Conservation (phyloP, 2,113 vertebrate genomes). For the Hypanus sabinus region DNA sequence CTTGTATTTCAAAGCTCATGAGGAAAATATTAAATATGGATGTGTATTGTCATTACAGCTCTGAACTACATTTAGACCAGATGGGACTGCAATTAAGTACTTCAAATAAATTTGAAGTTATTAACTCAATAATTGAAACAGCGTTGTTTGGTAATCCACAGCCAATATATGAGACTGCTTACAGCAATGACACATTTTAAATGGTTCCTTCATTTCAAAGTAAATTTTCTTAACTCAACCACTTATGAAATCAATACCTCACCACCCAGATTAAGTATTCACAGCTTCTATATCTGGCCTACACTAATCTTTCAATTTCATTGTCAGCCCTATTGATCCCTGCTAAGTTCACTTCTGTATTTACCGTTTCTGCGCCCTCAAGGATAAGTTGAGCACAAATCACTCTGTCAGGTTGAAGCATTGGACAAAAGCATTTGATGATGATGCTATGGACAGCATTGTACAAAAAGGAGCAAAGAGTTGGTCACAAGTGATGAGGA, state of each 20-base stretch:
- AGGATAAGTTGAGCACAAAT: background rate
- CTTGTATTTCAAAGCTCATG: background rate
- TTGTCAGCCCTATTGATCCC: background rate
- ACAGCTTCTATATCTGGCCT: background rate
- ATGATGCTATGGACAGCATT: background rate
- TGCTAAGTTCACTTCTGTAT: constrained; percentile 10
- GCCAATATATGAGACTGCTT: background rate
- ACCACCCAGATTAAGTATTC: background rate
- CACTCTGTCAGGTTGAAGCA: background rate
- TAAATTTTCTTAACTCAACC: background rate
- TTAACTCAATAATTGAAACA: background rate
- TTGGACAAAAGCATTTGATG: background rate
- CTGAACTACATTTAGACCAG: background rate
- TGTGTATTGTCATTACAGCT: background rate
- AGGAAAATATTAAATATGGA: background rate
- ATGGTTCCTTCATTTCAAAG: background rate
- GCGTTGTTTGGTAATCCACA: background rate
- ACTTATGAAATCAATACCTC: background rate
- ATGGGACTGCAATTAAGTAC: background rate
- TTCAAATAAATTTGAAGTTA: background rate
- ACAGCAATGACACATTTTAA: background rate
- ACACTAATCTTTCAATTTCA: constrained; percentile 3
- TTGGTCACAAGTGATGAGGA: background rate
- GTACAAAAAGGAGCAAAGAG: background rate
- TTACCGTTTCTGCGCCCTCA: background rate